Evolutionary conservation across 2,888 invertebrate species (phyloP).

Genomic region (Tuta absoluta): DNA sequence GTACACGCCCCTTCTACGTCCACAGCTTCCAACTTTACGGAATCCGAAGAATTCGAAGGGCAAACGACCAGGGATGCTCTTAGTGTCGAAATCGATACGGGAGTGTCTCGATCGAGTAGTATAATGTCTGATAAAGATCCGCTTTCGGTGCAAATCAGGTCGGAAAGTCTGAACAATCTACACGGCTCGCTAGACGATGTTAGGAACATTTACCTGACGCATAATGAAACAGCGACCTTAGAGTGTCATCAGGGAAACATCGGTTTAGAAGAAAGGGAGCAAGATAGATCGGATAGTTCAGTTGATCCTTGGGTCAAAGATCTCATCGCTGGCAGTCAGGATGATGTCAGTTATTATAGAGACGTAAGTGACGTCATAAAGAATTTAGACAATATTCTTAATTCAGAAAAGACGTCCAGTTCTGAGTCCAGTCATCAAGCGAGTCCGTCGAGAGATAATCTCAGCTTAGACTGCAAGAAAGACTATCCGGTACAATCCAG

Average conservation of each 20-base stretch:
- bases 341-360: conserved; percentile 81
- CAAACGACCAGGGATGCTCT: conserved; percentile 58
- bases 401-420: conserved; percentile 82
- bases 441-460: conserved; percentile 76
- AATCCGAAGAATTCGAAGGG: conserved; percentile 58
- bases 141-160: conserved; percentile 66
- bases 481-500: conserved; percentile 68
- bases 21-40: conserved; percentile 58
- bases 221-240: conserved; percentile 64
- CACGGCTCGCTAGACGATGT: conserved; percentile 86
- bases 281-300: conserved; percentile 67
- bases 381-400: conserved; percentile 83
- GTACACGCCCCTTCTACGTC: conserved; percentile 70
- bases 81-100: conserved; percentile 63
- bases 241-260: conserved; percentile 73
- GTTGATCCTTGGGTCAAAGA: conserved; percentile 83
- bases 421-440: conserved; percentile 81
- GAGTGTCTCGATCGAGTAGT: conserved; percentile 68
- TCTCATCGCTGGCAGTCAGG: conserved; percentile 80
- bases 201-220: conserved; percentile 71
- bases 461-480: conserved; percentile 73
- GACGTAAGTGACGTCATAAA: conserved; percentile 84
- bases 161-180: conserved; percentile 83
- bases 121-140: conserved; percentile 72
- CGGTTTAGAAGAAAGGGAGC: conserved; percentile 59